Conservation (phyloP, 2,888 invertebrate species). For the Flexamia atlantica region DNA sequence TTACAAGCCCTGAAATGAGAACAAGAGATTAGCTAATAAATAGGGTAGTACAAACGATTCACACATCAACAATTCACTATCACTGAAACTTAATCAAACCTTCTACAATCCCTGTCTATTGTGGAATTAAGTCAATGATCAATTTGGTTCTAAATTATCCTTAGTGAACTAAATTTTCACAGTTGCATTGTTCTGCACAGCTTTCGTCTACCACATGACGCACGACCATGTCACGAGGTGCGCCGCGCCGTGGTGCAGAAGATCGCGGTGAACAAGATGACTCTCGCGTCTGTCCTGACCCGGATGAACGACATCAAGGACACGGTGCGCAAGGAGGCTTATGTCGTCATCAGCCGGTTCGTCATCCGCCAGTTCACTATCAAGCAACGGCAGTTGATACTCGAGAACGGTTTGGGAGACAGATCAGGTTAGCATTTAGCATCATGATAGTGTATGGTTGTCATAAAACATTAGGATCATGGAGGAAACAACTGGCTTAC, state of each 20-base stretch:
- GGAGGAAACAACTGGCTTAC: no score
- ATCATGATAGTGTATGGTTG: no score
- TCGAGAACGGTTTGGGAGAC: slow-evolving; percentile 82
- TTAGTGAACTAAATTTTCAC: no score
- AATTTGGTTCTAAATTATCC: no score
- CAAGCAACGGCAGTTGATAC: slow-evolving; percentile 79
- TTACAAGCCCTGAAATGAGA: no score
- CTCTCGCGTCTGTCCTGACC: slow-evolving; percentile 84
- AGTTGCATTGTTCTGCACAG: slow-evolving; percentile 70
- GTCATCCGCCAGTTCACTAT: slow-evolving; percentile 80
- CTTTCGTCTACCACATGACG: slow-evolving; percentile 84
- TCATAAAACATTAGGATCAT: no score
- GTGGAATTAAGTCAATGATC: no score
- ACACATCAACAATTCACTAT: no score
- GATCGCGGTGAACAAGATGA: slow-evolving; percentile 85
- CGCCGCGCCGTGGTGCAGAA: slow-evolving; percentile 83
- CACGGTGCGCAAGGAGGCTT: slow-evolving; percentile 82
- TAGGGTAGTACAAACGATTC: no score
- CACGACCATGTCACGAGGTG: slow-evolving; percentile 89
- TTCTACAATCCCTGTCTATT: no score
- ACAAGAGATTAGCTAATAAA: no score
- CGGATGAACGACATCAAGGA: slow-evolving; percentile 88
- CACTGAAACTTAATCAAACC: no score
- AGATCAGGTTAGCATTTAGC: slow-evolving; percentile 73
- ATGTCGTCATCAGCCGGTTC: slow-evolving; percentile 76